These are phyloP conservation scores for Gallinago media DNA, from an alignment of 2,113 vertebrate species.

Conservation along the genomic window DNA sequence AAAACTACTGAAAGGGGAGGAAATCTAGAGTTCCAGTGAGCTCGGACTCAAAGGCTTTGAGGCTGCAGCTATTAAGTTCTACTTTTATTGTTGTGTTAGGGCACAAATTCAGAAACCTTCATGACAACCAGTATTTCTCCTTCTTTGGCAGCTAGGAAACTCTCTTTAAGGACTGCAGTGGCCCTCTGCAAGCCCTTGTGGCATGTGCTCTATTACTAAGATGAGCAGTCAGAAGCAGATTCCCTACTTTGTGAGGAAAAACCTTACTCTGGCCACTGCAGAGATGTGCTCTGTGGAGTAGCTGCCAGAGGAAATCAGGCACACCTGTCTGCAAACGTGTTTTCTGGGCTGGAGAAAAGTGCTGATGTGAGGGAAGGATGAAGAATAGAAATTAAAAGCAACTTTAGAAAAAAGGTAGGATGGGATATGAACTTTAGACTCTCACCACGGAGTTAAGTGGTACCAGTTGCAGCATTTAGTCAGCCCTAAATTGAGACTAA, in stretches of 20 bases:
- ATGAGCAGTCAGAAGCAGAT: neutral
- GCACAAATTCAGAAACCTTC: neutral
- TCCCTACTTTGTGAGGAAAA: neutral
- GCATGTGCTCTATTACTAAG: neutral
- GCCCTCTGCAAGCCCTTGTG: neutral
- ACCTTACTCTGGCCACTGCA: fast-evolving
- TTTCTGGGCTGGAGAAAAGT: neutral
- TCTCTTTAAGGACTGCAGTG: neutral
- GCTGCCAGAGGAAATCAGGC: neutral
- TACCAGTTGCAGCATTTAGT: neutral
- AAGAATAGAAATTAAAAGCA: neutral
- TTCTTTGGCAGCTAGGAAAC: neutral
- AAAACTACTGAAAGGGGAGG: neutral
- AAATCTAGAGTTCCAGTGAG: slow-evolving; percentile 5
- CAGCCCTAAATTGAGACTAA: neutral
- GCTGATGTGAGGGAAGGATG: neutral
- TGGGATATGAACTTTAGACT: neutral
- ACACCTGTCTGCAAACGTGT: neutral
- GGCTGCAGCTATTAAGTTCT: neutral
- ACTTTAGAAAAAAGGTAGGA: neutral
- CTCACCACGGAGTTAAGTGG: neutral
- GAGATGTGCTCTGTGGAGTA: neutral
- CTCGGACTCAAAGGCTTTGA: slow-evolving; percentile 1
- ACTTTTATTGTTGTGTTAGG: neutral
- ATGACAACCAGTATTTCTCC: neutral